Evolutionary conservation across 2,888 invertebrate species (phyloP), one percentile per base, ranked within the genome.

Genomic region (Mamestra brassicae): DNA sequence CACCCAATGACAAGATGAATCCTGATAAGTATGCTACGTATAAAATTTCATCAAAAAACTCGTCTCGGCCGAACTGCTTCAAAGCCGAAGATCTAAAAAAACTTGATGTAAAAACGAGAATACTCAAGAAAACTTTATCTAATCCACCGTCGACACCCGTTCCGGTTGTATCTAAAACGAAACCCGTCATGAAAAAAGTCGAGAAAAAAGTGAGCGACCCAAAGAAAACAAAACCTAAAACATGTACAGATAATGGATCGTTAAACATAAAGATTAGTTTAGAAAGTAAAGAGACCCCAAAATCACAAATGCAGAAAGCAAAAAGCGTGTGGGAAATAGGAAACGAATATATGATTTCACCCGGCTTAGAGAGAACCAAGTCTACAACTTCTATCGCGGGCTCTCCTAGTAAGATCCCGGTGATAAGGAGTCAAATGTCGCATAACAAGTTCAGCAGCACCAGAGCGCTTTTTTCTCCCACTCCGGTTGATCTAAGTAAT

Each of bases 371-470:
- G 89, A 94, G 97, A 88, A 96, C 97, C 47, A 95, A 92, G 88
- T 97, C 97, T 69, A 95, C 94, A 63, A 96, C 96, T 94, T 96
- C 96, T 96, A 96, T 96, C 94, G 93, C 97, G 93, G 95, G 96
- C 87, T 97, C 97, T 94, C 96, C 96, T 66, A 97, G 97, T 90
- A 97, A 97, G 95, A 97, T 97, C 93, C 97, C 97, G 90, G 97
- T 97, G 95, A 96, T 96, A 88, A 95, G 97, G 92, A 95, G 96
- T 92, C 96, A 96, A 89, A 94, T 96, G 94, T 93, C 96, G 80
- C 96, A 94, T 67, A 94, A 94, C 83, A 97, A 96, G 87, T 96
- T 97, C 85, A 96, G 95, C 86, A 96, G 96, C 85, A 95, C 96
- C 45, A 93, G 96, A 90, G 96, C 97, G 90, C 93, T 96, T 85